Evolutionary conservation across 2,113 vertebrate species (phyloP).

Genomic region (Lampris incognitus): DNA sequence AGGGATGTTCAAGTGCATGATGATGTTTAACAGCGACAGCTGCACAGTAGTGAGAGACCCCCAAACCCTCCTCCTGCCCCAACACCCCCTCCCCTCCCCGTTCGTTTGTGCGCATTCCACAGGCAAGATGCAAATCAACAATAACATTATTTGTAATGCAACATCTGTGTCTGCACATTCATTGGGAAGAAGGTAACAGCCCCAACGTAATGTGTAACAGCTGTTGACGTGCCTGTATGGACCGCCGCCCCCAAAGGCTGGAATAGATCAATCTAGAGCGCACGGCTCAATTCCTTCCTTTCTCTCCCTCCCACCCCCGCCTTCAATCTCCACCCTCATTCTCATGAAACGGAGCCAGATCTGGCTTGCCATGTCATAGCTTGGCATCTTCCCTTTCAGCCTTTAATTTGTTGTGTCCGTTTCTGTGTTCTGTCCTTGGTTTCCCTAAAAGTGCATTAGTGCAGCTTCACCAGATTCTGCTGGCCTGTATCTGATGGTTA

Average conservation of each 20-base stretch:
- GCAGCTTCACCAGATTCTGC: constrained; percentile 20
- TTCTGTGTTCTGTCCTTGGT: constrained; percentile 2
- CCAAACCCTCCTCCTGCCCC: background rate
- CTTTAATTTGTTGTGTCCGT: background rate
- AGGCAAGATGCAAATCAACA: constrained; percentile 74
- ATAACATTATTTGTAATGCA: constrained; percentile 74
- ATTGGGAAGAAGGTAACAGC: constrained; percentile 79
- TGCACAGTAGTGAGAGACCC: constrained; percentile 69
- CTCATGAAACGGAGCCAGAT: constrained; percentile 60
- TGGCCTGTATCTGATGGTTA: background rate
- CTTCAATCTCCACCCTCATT: constrained; percentile 61
- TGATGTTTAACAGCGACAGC: constrained; percentile 55
- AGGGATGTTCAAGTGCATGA: constrained; percentile 33
- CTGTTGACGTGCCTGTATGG: constrained; percentile 77
- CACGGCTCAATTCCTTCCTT: constrained; percentile 59
- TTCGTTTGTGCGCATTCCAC: constrained; percentile 67
- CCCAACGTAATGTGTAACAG: constrained; percentile 76
- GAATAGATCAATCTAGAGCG: constrained; percentile 73
- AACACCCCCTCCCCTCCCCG: background rate
- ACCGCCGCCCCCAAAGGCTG: constrained; percentile 70
- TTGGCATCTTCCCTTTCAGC: constrained; percentile 34
- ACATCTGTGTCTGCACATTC: constrained; percentile 79
- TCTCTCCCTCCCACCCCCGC: constrained; percentile 17
- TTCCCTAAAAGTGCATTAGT: background rate
- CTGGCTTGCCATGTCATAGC: constrained; percentile 33